Conservation (phyloP, 2,797 vertebrate species). For the Eidolon dupreanum region DNA sequence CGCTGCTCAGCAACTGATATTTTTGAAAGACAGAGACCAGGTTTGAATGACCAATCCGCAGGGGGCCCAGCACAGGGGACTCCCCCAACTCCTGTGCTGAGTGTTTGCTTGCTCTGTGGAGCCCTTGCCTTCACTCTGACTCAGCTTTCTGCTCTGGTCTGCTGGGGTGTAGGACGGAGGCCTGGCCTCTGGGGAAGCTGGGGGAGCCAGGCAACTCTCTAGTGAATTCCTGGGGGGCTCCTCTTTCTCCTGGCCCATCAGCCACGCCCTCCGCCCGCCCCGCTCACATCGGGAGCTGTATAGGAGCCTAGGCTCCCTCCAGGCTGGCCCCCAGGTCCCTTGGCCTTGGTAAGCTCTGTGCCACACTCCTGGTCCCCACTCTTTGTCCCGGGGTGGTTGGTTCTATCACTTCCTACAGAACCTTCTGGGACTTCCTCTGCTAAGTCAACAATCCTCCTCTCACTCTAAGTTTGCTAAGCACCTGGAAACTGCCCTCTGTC, state of each 20-base stretch:
- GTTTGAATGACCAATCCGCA: accelerated
- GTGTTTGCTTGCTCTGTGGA: neutral
- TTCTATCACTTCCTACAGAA: neutral
- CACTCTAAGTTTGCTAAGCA: neutral
- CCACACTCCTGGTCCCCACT: neutral
- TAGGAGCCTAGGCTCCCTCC: neutral
- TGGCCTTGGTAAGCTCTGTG: neutral
- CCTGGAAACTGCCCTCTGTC: neutral
- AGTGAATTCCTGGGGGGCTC: neutral
- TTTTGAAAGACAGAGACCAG: neutral
- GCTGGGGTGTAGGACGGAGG: accelerated
- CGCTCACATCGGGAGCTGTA: neutral
- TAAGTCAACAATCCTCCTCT: neutral
- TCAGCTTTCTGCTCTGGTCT: too few species aligned
- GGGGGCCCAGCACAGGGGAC: accelerated
- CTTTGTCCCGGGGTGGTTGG: accelerated
- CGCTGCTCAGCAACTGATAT: accelerated
- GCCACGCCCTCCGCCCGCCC: neutral
- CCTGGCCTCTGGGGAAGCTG: neutral
- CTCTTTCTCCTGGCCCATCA: neutral
- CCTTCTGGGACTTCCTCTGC: neutral
- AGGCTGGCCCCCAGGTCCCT: neutral
- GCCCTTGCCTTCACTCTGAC: neutral
- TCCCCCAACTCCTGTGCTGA: accelerated
- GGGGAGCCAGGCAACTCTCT: neutral